Evolutionary conservation across 2,113 vertebrate species (phyloP).

Genomic region (Coregonus clupeaformis): DNA sequence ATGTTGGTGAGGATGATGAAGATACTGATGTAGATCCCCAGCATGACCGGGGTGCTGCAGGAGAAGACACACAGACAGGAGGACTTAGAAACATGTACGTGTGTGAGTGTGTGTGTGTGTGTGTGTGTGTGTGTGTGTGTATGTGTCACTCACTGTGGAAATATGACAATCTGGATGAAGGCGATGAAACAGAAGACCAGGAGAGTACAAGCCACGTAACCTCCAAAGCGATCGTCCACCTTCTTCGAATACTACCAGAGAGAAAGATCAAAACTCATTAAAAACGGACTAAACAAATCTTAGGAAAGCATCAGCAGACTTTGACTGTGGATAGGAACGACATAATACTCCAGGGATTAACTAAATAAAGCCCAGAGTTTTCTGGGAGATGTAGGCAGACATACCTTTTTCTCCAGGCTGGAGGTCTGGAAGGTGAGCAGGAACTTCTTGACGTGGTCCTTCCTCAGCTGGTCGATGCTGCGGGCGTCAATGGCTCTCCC

Average conservation of each 20-base stretch:
- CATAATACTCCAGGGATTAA: background rate
- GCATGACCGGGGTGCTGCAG: constrained; percentile 84
- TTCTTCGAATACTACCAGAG: constrained; percentile 88
- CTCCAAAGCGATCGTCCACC: constrained; percentile 90
- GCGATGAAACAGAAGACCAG: constrained; percentile 95
- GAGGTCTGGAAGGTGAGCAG: constrained; percentile 94
- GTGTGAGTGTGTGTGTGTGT: constrained; percentile 5
- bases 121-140: constrained; percentile 10
- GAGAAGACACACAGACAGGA: constrained; percentile 19
- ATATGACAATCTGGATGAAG: constrained; percentile 89
- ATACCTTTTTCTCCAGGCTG: constrained; percentile 92
- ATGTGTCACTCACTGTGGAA: constrained; percentile 85
- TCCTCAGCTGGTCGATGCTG: constrained; percentile 94
- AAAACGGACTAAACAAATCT: background rate
- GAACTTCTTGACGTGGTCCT: constrained; percentile 94
- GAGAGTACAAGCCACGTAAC: constrained; percentile 90
- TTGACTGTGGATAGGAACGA: too few relatives aligned
- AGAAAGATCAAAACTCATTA: background rate
- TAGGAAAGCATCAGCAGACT: too few relatives aligned
- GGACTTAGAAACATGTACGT: background rate
- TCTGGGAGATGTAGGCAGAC: constrained; percentile 51
- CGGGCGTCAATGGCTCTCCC: constrained; percentile 92
- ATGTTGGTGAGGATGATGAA: constrained; percentile 85
- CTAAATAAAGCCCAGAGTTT: background rate
- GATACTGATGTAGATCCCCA: constrained; percentile 84